Evolutionary conservation across 2,113 vertebrate genomes (phyloP).

Genomic region (Pseudonaja textilis): DNA sequence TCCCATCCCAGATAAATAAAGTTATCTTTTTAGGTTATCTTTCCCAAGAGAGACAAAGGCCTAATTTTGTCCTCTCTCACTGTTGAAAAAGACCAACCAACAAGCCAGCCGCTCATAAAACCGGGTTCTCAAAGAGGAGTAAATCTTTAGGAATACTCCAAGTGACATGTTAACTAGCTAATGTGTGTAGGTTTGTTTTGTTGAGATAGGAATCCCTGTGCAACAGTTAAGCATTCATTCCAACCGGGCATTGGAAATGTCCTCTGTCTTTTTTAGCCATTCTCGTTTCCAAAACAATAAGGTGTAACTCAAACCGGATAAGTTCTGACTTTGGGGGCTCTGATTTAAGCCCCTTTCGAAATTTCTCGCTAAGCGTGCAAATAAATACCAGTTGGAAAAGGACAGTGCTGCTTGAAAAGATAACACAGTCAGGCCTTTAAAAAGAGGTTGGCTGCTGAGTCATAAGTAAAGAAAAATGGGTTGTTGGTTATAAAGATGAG

Average conservation of each 20-base stretch:
- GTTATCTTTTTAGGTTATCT: neutral
- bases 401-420: neutral
- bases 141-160: neutral
- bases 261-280: neutral
- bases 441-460: neutral
- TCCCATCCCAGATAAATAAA: neutral
- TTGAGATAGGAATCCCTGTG: neutral
- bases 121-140: neutral
- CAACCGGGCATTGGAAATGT: neutral
- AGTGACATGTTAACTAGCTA: neutral
- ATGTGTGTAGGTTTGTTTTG: fast-evolving
- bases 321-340: neutral
- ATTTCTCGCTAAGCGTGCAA: neutral
- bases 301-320: neutral
- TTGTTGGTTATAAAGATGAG: neutral
- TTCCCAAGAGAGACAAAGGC: fast-evolving
- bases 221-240: neutral
- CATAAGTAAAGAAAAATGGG: neutral
- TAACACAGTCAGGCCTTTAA: neutral
- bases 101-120: neutral
- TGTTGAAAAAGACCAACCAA: neutral
- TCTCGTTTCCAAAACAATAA: neutral
- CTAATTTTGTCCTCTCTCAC: neutral
- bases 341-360: neutral
- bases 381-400: neutral